A percentile compares a stretch with the other conserved stretches of the same genome.
These are phyloP conservation scores for Leptatherina wallacei DNA, from an alignment of 2,797 vertebrate genomes.

Conservation along the genomic window DNA sequence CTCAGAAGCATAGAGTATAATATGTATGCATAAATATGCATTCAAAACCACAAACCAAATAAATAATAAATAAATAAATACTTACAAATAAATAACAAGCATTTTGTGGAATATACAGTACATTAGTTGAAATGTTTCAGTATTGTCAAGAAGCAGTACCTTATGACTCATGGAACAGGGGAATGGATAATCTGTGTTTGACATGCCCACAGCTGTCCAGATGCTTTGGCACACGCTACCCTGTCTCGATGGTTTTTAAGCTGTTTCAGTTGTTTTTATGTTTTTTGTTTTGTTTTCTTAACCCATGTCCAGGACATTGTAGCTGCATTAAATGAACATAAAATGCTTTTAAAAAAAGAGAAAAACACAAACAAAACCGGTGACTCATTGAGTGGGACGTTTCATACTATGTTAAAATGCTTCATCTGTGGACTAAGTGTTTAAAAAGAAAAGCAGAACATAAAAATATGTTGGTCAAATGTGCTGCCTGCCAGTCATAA, in stretches of 20 bases:
- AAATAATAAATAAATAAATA: slow-evolving; percentile 82
- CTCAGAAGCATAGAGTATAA: slow-evolving; percentile 82
- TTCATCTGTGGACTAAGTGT: slow-evolving; percentile 2
- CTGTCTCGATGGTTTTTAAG: slow-evolving; percentile 53
- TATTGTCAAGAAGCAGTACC: slow-evolving; percentile 74
- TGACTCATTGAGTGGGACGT: slow-evolving; percentile 41
- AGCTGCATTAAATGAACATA: slow-evolving; percentile 57
- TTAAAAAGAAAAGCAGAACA: slow-evolving; percentile 3
- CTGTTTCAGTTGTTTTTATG: neutral
- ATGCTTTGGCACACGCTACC: slow-evolving; percentile 66
- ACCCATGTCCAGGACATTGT: slow-evolving; percentile 55
- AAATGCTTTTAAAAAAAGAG: slow-evolving; percentile 17
- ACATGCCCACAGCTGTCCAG: slow-evolving; percentile 74
- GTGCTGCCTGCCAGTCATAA: slow-evolving; percentile 44
- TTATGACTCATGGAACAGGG: slow-evolving; percentile 56
- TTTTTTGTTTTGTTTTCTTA: slow-evolving; percentile 13
- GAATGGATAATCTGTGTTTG: slow-evolving; percentile 68
- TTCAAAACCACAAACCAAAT: slow-evolving; percentile 83
- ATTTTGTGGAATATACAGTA: slow-evolving; percentile 82
- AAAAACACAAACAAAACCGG: slow-evolving; percentile 29
- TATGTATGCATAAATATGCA: slow-evolving; percentile 82
- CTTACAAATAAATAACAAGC: slow-evolving; percentile 84
- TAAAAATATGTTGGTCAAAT: slow-evolving; percentile 46
- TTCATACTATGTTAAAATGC: slow-evolving; percentile 42
- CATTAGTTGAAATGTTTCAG: slow-evolving; percentile 76